Base-by-base conservation (phyloP, 2,113 vertebrate species). In the Elaphurus davidianus region DNA sequence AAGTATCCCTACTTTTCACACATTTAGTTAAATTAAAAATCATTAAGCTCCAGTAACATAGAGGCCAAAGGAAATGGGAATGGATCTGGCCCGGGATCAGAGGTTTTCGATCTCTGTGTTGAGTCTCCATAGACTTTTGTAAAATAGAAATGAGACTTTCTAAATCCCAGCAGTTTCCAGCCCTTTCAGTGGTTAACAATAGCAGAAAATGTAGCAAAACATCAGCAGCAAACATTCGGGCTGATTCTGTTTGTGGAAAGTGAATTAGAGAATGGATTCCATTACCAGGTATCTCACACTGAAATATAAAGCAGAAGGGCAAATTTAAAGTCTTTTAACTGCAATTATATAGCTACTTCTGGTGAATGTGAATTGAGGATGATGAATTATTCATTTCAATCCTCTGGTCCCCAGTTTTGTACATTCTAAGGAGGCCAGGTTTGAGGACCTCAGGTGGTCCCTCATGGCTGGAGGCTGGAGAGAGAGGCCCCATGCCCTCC, bases 361-460 rank as follows among this genome's bases (percentile, higher is more conserved):
- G 25, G 76, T 86, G 88, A 89, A 55, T 86, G 27, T 84, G 85
- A 81, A 91, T 90, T 91, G 74, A 45, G n/a, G 25, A 64, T 33
- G n/a, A 86, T 97, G 78, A 93, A 97, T 97, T 89, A 95, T 93
- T 94, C 62, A 55, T 89, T 90, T n/a, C 62, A 25, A 28, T 59
- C 27, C n/a, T 59, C 85, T 59, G 4, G 2, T 87, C 67, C 15
- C 23, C 54, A 43, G 67, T 86, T 64, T 55, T 79, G 30, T 96
- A 19, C 16, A 25, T 60, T 95, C 40, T 76, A 71, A 64, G 17
- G 54, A 36, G 83, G 45, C 25, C 45, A 84, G 57, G 25, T 84
- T 50, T 54, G 52, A 78, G 82, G 64, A 79, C 55, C 81, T 82
- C 10, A 43, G n/a, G 45, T 64, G 55, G 28, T 54, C 21, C 21